These are phyloP conservation scores for Eumaeus atala DNA, from an alignment of 1,140 invertebrate species.

Conservation along the genomic window DNA sequence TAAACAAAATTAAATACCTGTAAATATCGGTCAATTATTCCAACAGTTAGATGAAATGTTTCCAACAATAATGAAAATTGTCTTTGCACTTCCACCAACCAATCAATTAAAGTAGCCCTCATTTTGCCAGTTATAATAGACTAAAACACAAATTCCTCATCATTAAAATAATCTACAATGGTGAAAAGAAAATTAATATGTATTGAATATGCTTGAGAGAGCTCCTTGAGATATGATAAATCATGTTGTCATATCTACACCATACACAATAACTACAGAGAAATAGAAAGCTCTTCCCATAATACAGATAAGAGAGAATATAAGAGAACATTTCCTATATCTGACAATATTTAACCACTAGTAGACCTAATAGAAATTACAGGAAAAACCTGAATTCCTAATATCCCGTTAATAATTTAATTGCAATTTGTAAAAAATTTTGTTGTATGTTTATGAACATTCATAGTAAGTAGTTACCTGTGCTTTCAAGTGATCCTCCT, in stretches of 20 bases:
- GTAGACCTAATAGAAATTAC: too few species aligned
- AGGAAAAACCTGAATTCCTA: too few species aligned
- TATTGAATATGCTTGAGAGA: too few species aligned
- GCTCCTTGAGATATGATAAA: too few species aligned
- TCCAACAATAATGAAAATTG: constrained; percentile 93
- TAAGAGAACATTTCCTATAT: too few species aligned
- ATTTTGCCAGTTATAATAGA: constrained; percentile 83
- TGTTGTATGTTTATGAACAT: too few species aligned
- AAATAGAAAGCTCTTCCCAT: too few species aligned
- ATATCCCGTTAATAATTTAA: neutral
- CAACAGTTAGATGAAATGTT: constrained; percentile 92
- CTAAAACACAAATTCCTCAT: constrained; percentile 35
- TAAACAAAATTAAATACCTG: constrained; percentile 77
- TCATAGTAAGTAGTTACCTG: constrained; percentile 66
- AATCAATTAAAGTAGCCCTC: constrained; percentile 92
- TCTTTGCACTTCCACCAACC: constrained; percentile 94
- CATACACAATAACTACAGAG: too few species aligned
- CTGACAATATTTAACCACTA: too few species aligned
- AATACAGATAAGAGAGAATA: too few species aligned
- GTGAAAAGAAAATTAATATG: too few species aligned
- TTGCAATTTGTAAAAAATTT: constrained; percentile 9
- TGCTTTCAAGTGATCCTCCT: constrained; percentile 77
- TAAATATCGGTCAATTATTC: constrained; percentile 93
- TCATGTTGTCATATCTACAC: too few species aligned
- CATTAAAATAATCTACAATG: constrained; percentile 3